phyloP scores from a whole-genome alignment of 2,888 invertebrate species.

The Lepidocyrtoides sp. region DNA sequence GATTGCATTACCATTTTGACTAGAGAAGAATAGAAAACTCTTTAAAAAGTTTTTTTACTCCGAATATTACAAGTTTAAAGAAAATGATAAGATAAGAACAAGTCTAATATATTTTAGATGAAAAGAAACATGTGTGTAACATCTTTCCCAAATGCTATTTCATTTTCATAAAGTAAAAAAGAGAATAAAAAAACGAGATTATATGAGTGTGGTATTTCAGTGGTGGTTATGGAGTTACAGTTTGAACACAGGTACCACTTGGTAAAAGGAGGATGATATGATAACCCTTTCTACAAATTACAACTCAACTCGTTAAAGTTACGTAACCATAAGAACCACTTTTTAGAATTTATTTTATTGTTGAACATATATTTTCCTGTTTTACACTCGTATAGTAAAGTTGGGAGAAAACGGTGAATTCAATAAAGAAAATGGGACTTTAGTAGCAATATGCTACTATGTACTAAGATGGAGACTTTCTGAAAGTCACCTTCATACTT shows the following conservation, averaged over 20 bases:
- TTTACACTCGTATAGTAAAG: too few relatives aligned
- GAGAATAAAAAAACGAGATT: background rate
- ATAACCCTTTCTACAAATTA: background rate
- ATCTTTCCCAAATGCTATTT: background rate
- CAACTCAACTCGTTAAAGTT: background rate
- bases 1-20: background rate
- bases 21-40: background rate
- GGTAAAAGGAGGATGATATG: background rate
- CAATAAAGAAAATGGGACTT: too few relatives aligned
- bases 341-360: too few relatives aligned
- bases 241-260: too few relatives aligned
- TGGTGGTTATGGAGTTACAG: background rate
- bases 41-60: background rate
- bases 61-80: background rate
- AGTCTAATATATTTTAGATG: background rate
- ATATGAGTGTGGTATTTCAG: background rate
- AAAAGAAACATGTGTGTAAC: background rate
- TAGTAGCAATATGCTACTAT: too few relatives aligned
- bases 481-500: too few relatives aligned
- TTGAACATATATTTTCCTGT: too few relatives aligned
- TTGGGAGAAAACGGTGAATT: too few relatives aligned
- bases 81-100: background rate
- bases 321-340: background rate
- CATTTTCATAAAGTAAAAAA: background rate
- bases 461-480: too few relatives aligned